Evolutionary conservation across 2,888 invertebrate species (phyloP), one percentile per base, ranked within the genome.

Genomic region (Thalpophila matura): DNA sequence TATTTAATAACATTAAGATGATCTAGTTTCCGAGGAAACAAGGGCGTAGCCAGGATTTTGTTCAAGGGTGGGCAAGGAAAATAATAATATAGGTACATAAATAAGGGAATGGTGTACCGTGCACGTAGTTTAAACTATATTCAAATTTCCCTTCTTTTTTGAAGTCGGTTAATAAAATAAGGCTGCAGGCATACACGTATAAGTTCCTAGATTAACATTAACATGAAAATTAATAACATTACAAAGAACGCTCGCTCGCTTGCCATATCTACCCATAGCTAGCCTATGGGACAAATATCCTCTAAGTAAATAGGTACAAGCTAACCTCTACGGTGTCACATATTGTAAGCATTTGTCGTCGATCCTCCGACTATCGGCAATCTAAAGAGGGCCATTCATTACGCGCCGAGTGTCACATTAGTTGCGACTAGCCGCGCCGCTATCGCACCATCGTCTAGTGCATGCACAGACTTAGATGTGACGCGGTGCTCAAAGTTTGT

Each of bases 361-460:
- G 80, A 74, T 71, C 58, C 55, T 22, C 45, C 40, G 51, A 50
- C 42, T 82, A 82, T 82, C 82, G 66, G 31, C 33, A 20, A 79
- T 81, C 81, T 84, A 81, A 84, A 83, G 81, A 69, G 77, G 74
- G 65, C 74, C 68, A 82, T 83, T 81, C 82, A 81, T 81, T 79
- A 71, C 71, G 74, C 73, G 77, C 46, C 61, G 68, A 66, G 70
- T 74, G 77, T 77, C 79, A 63, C 78, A 80, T 79, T 77, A 75
- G 80, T 75, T 70, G 74, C 74, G 72, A 64, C 77, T 58, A 60
- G 70, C 60, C 64, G 64, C 57, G 67, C 77, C 66, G 75, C 74
- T 84, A 84, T 84, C 84, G 74, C 60, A 6, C 63, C 65, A 80
- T 84, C 81, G 82, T 79, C 77, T 79, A 74, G 56, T 66, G 66